A percentile compares a stretch with the other conserved stretches of the same genome.
Evolutionary conservation across 2,797 vertebrate species (phyloP).

Genomic region (Tolypeutes matacus): DNA sequence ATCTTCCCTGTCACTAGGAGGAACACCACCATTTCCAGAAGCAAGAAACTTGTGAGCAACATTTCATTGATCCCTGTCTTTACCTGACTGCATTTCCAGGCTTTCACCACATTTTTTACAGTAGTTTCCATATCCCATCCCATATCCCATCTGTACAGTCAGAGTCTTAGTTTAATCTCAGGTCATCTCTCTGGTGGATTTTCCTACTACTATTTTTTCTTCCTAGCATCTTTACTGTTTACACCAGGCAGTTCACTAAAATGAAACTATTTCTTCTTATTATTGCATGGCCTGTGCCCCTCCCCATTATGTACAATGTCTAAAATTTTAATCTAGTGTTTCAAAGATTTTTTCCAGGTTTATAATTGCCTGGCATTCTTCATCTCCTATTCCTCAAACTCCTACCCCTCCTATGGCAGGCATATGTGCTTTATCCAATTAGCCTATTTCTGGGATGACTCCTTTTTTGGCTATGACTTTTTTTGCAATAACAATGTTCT

Average conservation of each 20-base stretch:
- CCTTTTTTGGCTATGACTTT: conserved; percentile 35
- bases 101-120: neutral
- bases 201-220: neutral
- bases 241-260: neutral
- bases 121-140: neutral
- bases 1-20: neutral
- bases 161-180: neutral
- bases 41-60: neutral
- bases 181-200: neutral
- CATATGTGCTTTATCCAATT: neutral
- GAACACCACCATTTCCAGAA: neutral
- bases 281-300: neutral
- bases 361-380: neutral
- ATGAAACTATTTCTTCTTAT: conserved; percentile 19
- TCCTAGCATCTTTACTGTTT: conserved; percentile 4
- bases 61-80: neutral
- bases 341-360: conserved; percentile 53
- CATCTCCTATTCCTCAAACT: neutral
- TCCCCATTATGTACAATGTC: conserved; percentile 3
- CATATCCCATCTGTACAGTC: neutral
- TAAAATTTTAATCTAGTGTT: conserved; percentile 25
- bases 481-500: conserved; percentile 21
- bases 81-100: neutral
- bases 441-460: neutral
- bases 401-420: neutral